Percentiles rank a stretch among this genome's conserved stretches.
Conservation (phyloP, 2,113 vertebrate genomes). For the Chauna torquata region DNA sequence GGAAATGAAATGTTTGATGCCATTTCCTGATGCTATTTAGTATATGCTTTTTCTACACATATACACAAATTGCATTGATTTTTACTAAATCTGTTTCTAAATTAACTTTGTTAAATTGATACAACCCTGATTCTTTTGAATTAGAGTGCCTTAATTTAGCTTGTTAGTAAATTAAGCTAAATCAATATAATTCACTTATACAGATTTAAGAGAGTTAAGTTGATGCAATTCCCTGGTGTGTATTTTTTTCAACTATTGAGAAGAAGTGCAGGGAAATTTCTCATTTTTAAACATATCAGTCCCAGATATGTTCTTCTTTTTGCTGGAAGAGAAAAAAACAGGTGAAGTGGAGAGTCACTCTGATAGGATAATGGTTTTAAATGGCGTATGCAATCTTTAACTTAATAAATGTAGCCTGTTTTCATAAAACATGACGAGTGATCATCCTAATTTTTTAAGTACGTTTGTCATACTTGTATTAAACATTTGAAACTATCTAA, state of each 20-base stretch:
- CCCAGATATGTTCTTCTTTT: neutral
- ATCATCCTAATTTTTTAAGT: neutral
- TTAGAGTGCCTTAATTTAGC: neutral
- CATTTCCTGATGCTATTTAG: neutral
- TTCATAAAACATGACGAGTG: neutral
- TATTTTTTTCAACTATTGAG: neutral
- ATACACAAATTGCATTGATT: neutral
- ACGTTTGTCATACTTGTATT: neutral
- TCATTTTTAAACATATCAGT: neutral
- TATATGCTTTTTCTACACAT: neutral
- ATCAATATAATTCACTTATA: slow-evolving; percentile 26
- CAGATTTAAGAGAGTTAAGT: neutral
- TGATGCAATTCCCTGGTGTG: neutral
- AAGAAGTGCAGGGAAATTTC: neutral
- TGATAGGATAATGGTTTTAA: neutral
- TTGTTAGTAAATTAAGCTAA: slow-evolving; percentile 11
- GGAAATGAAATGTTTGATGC: neutral
- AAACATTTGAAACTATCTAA: neutral
- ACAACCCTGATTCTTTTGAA: neutral
- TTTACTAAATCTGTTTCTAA: neutral
- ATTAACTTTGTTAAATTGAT: neutral
- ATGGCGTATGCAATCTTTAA: neutral
- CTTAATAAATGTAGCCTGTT: neutral
- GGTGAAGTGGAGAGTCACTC: neutral
- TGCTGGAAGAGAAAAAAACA: neutral